Conservation (phyloP, 2,797 vertebrate genomes). For the Catamblyrhynchus diadema region DNA sequence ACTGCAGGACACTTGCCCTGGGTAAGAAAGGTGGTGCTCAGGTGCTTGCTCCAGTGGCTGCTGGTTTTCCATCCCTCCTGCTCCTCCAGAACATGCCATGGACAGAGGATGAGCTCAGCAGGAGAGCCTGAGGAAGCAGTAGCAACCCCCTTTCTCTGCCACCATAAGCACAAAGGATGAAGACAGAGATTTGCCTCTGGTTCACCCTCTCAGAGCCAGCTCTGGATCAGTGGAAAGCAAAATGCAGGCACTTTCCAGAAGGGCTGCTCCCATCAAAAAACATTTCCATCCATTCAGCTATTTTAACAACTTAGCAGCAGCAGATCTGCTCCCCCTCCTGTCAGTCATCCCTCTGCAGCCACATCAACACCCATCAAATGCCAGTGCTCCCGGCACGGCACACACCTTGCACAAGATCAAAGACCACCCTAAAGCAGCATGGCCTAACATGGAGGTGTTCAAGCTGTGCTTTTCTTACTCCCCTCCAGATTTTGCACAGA, state of each 20-base stretch:
- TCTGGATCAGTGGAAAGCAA: not conserved
- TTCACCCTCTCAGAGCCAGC: not conserved
- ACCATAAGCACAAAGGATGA: not conserved
- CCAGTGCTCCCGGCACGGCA: not conserved
- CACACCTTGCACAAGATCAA: not conserved
- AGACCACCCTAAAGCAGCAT: not conserved
- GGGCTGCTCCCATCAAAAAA: not conserved
- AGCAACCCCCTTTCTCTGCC: not conserved
- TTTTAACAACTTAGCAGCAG: not conserved
- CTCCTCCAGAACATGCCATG: not conserved
- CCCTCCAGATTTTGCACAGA: not conserved
- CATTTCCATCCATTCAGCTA: not conserved
- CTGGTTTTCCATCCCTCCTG: not conserved
- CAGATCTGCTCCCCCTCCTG: not conserved
- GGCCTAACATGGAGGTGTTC: not conserved
- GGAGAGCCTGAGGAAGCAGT: not conserved
- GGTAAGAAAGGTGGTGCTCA: not conserved
- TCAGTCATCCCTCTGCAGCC: not conserved
- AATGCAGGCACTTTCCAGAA: not conserved
- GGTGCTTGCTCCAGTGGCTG: not conserved
- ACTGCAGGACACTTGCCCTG: not conserved
- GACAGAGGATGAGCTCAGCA: not conserved
- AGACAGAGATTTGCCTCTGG: not conserved
- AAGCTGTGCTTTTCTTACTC: not conserved
- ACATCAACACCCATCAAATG: not conserved